phyloP scores from a whole-genome alignment of 1,140 invertebrate species.

The Nasonia giraulti region DNA sequence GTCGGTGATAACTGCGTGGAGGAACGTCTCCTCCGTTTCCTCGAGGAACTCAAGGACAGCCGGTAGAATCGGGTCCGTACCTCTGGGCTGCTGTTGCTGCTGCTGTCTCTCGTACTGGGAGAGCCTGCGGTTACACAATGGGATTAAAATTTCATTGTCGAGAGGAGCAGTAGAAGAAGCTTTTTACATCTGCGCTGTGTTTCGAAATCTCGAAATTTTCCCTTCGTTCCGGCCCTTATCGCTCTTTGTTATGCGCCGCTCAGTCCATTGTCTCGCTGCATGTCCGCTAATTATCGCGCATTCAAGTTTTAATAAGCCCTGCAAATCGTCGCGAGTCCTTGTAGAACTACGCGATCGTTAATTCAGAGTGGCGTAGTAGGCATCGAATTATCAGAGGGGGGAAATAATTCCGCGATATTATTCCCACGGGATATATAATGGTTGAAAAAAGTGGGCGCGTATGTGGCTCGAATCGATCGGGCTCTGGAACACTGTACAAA shows the following conservation, averaged over 20 bases:
- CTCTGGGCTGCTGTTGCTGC: constrained; percentile 75
- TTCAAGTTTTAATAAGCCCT: constrained; percentile 2
- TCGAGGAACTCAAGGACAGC: constrained; percentile 96
- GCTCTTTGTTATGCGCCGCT: background rate
- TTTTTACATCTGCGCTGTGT: background rate
- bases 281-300: background rate
- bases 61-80: constrained; percentile 92
- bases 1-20: constrained; percentile 89
- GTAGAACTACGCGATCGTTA: too few relatives aligned
- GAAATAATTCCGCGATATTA: too few relatives aligned
- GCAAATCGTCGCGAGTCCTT: too few relatives aligned
- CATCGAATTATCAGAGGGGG: too few relatives aligned
- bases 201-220: too few relatives aligned
- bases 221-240: too few relatives aligned
- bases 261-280: background rate
- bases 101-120: constrained; percentile 75
- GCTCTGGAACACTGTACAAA: too few relatives aligned
- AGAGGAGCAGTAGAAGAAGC: too few relatives aligned
- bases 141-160: background rate
- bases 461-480: background rate
- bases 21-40: constrained; percentile 93
- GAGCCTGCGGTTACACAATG: constrained; percentile 62
- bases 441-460: too few relatives aligned
- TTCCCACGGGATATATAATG: too few relatives aligned
- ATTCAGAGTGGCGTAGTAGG: too few relatives aligned